phyloP scores from a whole-genome alignment of 2,113 vertebrate species.

The Laterallus jamaicensis region DNA sequence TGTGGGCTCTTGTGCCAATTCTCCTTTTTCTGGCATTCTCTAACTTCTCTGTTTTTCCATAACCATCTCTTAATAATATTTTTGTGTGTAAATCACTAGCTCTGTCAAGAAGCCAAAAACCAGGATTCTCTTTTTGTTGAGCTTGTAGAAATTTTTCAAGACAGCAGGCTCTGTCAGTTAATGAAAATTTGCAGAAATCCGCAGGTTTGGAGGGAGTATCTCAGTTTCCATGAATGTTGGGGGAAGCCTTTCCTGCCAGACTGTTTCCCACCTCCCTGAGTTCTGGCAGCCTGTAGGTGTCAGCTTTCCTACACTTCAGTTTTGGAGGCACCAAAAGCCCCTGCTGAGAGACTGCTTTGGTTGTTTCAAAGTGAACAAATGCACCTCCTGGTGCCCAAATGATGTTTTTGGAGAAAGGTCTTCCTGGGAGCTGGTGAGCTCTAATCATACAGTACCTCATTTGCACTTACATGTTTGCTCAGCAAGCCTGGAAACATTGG shows the following conservation, averaged over 20 bases:
- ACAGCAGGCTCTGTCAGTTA: background rate
- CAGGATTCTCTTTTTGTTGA: background rate
- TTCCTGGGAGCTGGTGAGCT: background rate
- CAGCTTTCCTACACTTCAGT: background rate
- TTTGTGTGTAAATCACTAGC: background rate
- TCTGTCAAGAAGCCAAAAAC: background rate
- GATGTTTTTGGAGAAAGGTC: background rate
- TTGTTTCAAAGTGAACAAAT: background rate
- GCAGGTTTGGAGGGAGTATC: background rate
- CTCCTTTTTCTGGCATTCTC: background rate
- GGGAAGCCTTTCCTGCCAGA: background rate
- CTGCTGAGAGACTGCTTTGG: background rate
- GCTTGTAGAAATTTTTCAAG: background rate
- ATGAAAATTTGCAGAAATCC: background rate
- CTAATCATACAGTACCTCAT: background rate
- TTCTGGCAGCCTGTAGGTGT: background rate
- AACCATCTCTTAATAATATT: background rate
- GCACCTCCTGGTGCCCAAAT: background rate
- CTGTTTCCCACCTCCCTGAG: background rate
- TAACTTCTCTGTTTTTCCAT: background rate
- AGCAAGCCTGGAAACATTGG: background rate
- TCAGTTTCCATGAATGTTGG: accelerated
- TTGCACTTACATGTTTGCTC: background rate
- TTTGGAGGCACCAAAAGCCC: background rate
- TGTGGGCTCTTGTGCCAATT: background rate